A percentile compares a stretch with the other conserved stretches of the same genome.
Conservation (phyloP, 2,888 invertebrate species). For the Dolomedes plantarius region DNA sequence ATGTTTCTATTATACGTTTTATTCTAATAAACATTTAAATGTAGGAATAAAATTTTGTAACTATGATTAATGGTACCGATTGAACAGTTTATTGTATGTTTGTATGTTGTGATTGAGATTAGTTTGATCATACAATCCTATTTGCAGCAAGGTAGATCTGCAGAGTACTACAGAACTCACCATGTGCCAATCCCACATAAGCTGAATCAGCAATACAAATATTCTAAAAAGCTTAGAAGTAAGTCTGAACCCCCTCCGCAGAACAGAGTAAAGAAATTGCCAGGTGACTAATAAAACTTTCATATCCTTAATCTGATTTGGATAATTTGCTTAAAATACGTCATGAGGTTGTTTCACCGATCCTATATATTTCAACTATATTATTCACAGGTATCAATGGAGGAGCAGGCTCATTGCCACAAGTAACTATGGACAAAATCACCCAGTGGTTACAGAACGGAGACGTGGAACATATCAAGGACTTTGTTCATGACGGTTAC, state of each 20-base stretch:
- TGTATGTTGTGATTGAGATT: no score
- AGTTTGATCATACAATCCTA: no score
- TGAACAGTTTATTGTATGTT: no score
- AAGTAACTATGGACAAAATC: conserved; percentile 72
- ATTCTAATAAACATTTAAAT: no score
- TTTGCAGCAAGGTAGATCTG: conserved; percentile 77
- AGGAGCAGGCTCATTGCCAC: conserved; percentile 47
- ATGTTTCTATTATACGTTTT: no score
- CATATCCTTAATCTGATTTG: no score
- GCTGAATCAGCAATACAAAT: conserved; percentile 40
- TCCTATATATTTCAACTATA: no score
- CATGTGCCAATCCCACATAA: conserved; percentile 78
- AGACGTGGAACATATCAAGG: conserved; percentile 73
- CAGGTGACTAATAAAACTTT: conserved; percentile 44
- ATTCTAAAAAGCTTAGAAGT: conserved; percentile 45
- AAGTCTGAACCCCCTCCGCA: conserved; percentile 67
- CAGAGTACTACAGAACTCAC: conserved; percentile 79
- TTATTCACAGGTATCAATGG: conserved; percentile 44
- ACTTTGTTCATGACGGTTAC: conserved; percentile 74
- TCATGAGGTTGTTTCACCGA: no score
- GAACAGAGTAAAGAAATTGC: conserved; percentile 40
- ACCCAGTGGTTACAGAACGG: conserved; percentile 72
- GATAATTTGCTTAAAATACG: no score
- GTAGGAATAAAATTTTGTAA: no score
- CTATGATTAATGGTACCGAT: no score